Evolutionary conservation across 2,113 vertebrate genomes (phyloP), one percentile per base, ranked within the genome.

Genomic region (Burhinus bistriatus): DNA sequence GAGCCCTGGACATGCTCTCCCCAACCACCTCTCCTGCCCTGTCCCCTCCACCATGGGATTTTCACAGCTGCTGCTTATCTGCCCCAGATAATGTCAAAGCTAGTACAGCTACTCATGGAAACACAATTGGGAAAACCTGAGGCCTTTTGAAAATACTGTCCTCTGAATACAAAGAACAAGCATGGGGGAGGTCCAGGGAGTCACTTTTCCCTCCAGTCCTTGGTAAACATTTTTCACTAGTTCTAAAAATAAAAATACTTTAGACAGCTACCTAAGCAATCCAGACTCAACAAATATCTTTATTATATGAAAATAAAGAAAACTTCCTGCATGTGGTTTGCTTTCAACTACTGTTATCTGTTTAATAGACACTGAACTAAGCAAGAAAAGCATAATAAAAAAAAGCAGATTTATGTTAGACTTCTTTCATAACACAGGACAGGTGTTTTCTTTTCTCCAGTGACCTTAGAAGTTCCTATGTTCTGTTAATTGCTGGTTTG

Each of bases 211-310:
- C 51, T 70, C 34, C 27, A 81, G 73, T 55, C n/a, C n/a, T 86
- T 26, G 23, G 47, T 71, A 83, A 96, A 86, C 23, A 22, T 86
- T 92, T 95, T 89, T 38, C 32, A 21, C 38, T 68, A 7, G 55
- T 83, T 97, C 83, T 84, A 89, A 97, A 97, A 96, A 95, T 90
- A 95, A 75, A 95, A 94, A 47, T 68, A 68, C n/a, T 92, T 83
- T 58, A 72, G 87, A 66, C 85, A 73, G 85, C 82, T 90, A 90
- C 93, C 88, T 86, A 90, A 97, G 85, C 55, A 83, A 90, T 55
- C 80, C 79, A 97, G 92, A 93, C 94, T 94, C 93, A 95, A 97
- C 90, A 96, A 95, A 86, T 66, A 65, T 19, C 85, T 84, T 68
- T 7, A 64, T 64, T 78, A 47, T 47, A 92, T 4, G 51, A 89